phyloP scores from a whole-genome alignment of 2,113 vertebrate species.

The Sander vitreus region DNA sequence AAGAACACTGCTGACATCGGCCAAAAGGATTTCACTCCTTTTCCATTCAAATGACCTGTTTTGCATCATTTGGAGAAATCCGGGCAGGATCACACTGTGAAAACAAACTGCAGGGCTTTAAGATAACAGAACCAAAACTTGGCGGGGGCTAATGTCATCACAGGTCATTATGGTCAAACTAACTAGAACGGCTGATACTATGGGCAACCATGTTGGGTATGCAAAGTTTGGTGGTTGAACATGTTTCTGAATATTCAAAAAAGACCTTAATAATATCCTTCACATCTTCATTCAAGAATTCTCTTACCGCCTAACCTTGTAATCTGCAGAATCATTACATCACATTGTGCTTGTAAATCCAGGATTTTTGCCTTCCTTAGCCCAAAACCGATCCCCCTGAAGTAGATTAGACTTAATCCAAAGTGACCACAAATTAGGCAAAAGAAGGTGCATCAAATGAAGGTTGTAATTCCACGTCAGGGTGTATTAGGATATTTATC shows the following conservation, averaged over 20 bases:
- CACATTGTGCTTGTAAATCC: background rate
- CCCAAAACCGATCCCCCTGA: conserved; percentile 15
- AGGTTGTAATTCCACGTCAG: conserved; percentile 68
- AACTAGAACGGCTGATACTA: conserved; percentile 64
- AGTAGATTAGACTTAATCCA: conserved; percentile 51
- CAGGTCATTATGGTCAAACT: conserved; percentile 68
- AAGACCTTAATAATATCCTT: background rate
- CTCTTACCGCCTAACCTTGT: background rate
- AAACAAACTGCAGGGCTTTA: conserved; percentile 74
- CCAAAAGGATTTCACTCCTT: conserved; percentile 48
- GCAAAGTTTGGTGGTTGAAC: conserved; percentile 34
- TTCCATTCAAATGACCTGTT: conserved; percentile 77
- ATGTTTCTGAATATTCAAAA: background rate
- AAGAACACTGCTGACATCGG: conserved; percentile 62
- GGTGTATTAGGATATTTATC: conserved; percentile 61
- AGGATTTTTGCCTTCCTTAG: background rate
- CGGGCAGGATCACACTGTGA: conserved; percentile 56
- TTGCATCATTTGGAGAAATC: conserved; percentile 70
- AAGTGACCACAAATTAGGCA: conserved; percentile 70
- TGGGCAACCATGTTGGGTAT: conserved; percentile 64
- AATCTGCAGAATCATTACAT: background rate
- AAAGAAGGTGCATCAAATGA: conserved; percentile 64
- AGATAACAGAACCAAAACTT: conserved; percentile 77
- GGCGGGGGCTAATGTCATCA: conserved; percentile 51
- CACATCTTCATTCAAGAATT: background rate